Percentiles rank a stretch among this genome's conserved stretches.
Evolutionary conservation across 2,113 vertebrate species (phyloP).

Genomic region (Podarcis raffonei): DNA sequence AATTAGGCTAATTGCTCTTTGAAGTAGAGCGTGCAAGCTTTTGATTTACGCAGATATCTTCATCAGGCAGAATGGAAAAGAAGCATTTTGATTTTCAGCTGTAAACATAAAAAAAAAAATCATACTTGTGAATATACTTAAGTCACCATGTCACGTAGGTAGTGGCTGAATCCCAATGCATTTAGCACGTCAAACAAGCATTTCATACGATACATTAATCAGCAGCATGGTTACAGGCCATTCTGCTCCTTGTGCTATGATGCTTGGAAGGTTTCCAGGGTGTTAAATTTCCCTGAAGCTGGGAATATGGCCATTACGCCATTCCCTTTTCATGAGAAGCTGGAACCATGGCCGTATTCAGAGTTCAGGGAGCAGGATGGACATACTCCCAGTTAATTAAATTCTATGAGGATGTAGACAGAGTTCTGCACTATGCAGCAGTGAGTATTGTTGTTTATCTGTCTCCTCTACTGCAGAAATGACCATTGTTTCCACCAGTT

Average conservation of each 20-base stretch:
- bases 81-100: background rate
- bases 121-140: background rate
- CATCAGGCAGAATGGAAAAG: background rate
- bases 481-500: conserved; percentile 44
- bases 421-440: background rate
- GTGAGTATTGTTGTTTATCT: background rate
- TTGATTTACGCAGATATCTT: background rate
- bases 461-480: background rate
- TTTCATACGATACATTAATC: background rate
- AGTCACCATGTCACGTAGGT: background rate
- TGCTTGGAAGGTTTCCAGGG: background rate
- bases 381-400: background rate
- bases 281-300: background rate
- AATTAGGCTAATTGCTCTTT: background rate
- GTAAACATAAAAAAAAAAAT: background rate
- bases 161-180: background rate
- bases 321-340: background rate
- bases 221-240: background rate
- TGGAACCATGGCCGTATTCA: background rate
- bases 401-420: background rate
- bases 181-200: background rate
- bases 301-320: background rate
- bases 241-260: background rate
- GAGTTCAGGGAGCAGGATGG: background rate
- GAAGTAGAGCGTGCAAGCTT: background rate